Base-by-base conservation (phyloP, 2,113 vertebrate species). In the Austrofundulus limnaeus region DNA sequence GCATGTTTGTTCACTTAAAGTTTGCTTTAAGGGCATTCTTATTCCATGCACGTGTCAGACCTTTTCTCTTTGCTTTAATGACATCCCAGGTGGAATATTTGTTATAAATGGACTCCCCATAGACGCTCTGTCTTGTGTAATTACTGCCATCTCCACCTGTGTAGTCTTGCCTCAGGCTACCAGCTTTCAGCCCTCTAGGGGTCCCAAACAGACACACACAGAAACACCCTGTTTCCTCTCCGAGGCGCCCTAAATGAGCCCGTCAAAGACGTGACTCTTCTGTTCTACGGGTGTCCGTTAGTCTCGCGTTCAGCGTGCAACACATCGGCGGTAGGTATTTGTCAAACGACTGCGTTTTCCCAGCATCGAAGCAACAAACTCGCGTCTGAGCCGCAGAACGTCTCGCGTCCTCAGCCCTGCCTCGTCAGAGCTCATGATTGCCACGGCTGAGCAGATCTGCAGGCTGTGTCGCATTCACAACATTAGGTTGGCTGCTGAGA, bases 401-500 rank as follows among this genome's bases (percentile, higher is more conserved):
- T 83, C 64, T 66, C 63, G 25, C 66, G 50, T 53, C 56, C 53
- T 67, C 63, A 67, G 25, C 58, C 56, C 75, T 63, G 61, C 54
- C 68, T 68, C 9, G 1, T 52, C 46, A 1, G 24, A 70, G 60
- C 56, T 57, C 65, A 65, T 82, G 74, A 81, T 80, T 84, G 78
- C 79, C 76, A 83, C 87, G 81, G 81, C 85, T 76, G 83, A 73
- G 72, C 56, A 64, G 83, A 82, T 86, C 78, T 71, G 81, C 73
- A 70, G 70, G 77, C 82, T 66, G 85, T 78, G 83, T 80, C 68
- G 67, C 87, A 75, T 86, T 87, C 87, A 77, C 78, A 83, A 75
- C 85, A 84, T 86, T 80, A 85, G 87, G 83, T 77, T 80, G 88
- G 72, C 81, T 80, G 66, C 87, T 87, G 77, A 84, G 83, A 80